Evolutionary conservation across 2,888 invertebrate genomes (phyloP), one percentile per base, ranked within the genome.

Genomic region (Pristionchus japonicus): DNA sequence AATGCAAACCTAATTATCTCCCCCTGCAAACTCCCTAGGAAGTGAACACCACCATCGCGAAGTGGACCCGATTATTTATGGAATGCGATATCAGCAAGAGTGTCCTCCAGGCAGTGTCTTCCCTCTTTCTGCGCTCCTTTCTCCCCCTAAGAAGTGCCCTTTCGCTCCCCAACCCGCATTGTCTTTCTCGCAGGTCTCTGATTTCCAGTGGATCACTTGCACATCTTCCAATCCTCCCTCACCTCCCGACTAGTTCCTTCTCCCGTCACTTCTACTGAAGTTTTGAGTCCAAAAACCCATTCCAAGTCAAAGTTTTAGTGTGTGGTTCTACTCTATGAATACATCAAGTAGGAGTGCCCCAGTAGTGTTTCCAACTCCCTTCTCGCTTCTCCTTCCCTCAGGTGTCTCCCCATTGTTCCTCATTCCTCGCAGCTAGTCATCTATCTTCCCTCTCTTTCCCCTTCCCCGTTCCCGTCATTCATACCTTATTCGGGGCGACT

Each of bases 51-150:
- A 40, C n/a, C 67, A 67, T 27, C 43, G 9, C 20, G 43, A 77
- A 77, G n/a, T 27, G 77, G 77, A 77, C 47, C 77, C 43, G n/a
- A 40, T 47, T 77, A 77, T 77, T 77, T 77, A 77, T 77, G 77
- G 77, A 77, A 77, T 77, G 77, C 43, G 77, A 40, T 43, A 77
- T 77, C 43, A 77, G 23, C 15, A 77, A 77, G 77, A 43, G 49
- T n/a, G 52, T 77, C 77, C n/a, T 77, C 77, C 77, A 13, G 34
- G 23, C 23, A 20, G n/a, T 40, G 1, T 77, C 34, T 23, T 37
- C 77, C 31, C 52, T 52, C 52, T 31, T n/a, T 31, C 34, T 52
- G 27, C 52, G 31, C 52, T 83, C 34, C 20, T 52, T 43, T 43
- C 23, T 34, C 17, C 70, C 4, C 31, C 70, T 70, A 34, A 37